Percentiles rank a stretch among this genome's conserved stretches.
phyloP scores from a whole-genome alignment of 1,140 invertebrate species.

The Mesaphorura yosii region DNA sequence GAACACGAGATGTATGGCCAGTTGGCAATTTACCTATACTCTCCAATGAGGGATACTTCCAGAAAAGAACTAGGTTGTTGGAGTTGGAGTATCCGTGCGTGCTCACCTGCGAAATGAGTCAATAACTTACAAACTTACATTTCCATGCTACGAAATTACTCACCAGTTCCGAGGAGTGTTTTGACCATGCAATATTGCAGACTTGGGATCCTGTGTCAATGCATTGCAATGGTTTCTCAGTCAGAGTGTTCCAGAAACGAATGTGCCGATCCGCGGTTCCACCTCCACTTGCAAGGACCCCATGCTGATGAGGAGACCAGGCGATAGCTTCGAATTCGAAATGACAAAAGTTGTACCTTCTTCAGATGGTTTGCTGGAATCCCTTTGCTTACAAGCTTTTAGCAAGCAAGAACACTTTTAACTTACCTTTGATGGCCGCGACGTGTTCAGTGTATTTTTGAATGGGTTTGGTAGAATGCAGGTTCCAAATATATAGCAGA shows the following conservation, averaged over 20 bases:
- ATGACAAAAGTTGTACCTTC: constrained; percentile 6
- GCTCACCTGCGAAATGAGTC: constrained; percentile 48
- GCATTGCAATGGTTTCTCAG: constrained; percentile 96
- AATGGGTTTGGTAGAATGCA: constrained; percentile 72
- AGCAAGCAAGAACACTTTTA: not conserved
- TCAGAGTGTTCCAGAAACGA: constrained; percentile 98
- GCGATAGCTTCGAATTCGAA: constrained; percentile 82
- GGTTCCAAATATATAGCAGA: constrained; percentile 94
- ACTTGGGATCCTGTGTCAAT: constrained; percentile 97
- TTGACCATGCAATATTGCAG: constrained; percentile 98
- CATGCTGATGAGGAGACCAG: constrained; percentile 99
- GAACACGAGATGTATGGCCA: constrained; percentile 91
- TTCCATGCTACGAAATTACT: constrained; percentile 28
- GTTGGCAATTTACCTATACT: constrained; percentile 97
- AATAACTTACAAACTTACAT: constrained; percentile 5
- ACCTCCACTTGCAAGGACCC: constrained; percentile 89
- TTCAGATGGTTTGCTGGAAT: not conserved
- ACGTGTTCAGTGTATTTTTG: constrained; percentile 96
- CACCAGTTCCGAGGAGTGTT: constrained; percentile 93
- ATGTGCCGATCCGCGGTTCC: constrained; percentile 97
- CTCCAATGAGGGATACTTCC: constrained; percentile 97
- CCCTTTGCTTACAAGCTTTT: not conserved
- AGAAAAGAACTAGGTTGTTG: constrained; percentile 97
- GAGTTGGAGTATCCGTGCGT: constrained; percentile 99
- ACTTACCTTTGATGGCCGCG: constrained; percentile 80